Conservation (phyloP, 2,888 invertebrate species). For the Siphonodentalium dalli region DNA sequence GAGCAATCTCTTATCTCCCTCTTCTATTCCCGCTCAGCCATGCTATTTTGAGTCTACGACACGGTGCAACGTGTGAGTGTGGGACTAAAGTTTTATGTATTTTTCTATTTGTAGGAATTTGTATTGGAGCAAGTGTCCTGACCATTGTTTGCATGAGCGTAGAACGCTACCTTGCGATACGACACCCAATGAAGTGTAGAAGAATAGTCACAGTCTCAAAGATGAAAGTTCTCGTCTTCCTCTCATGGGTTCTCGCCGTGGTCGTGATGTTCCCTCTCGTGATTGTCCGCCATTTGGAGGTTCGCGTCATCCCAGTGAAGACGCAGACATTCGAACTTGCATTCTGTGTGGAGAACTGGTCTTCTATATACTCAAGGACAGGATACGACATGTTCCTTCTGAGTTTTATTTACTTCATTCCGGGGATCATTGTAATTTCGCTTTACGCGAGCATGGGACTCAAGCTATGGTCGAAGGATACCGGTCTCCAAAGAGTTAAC, state of each 20-base stretch:
- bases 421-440: slow-evolving; percentile 69
- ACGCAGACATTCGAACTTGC: slow-evolving; percentile 7
- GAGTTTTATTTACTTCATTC: slow-evolving; percentile 77
- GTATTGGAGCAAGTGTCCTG: slow-evolving; percentile 79
- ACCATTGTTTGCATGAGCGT: slow-evolving; percentile 83
- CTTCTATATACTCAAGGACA: slow-evolving; percentile 65
- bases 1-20: no score
- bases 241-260: slow-evolving; percentile 74
- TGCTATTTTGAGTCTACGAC: no score
- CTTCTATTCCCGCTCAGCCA: no score
- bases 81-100: no score
- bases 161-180: slow-evolving; percentile 75
- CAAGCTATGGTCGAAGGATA: slow-evolving; percentile 64
- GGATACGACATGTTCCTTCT: slow-evolving; percentile 76
- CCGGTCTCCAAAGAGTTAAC: slow-evolving; percentile 37
- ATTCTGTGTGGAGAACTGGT: slow-evolving; percentile 38
- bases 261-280: slow-evolving; percentile 75
- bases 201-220: slow-evolving; percentile 76
- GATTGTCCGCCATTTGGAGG: slow-evolving; percentile 65
- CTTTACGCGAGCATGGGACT: slow-evolving; percentile 64
- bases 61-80: no score
- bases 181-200: slow-evolving; percentile 76
- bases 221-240: slow-evolving; percentile 71
- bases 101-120: slow-evolving; percentile 49
- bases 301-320: neutral